These are phyloP conservation scores for Drosophila melanica DNA, from an alignment of 1,140 invertebrate species.

Conservation along the genomic window DNA sequence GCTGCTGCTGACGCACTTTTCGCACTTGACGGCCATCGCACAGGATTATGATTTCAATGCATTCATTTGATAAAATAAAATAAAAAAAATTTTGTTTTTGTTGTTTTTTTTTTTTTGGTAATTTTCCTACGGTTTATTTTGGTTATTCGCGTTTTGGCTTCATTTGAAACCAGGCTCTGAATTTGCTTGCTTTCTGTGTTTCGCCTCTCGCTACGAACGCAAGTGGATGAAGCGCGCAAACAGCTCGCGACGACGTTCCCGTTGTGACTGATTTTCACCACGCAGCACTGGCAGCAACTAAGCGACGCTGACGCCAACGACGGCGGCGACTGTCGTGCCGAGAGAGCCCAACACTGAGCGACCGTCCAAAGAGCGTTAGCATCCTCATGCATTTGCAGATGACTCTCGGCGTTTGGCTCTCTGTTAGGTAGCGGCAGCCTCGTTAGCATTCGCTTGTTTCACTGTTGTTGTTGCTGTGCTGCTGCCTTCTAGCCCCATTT, in stretches of 20 bases:
- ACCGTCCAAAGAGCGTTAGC: not conserved
- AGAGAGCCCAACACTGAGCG: constrained; percentile 3
- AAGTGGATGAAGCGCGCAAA: constrained; percentile 71
- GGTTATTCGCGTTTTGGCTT: constrained; percentile 21
- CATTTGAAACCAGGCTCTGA: constrained; percentile 15
- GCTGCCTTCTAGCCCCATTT: constrained; percentile 5
- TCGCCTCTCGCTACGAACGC: constrained; percentile 61
- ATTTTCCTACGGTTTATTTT: constrained; percentile 46
- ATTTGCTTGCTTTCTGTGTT: constrained; percentile 35
- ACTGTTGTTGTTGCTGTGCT: constrained; percentile 12
- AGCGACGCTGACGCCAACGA: constrained; percentile 26
- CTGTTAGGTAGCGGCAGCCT: constrained; percentile 44
- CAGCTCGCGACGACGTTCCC: constrained; percentile 84
- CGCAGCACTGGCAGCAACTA: constrained; percentile 45
- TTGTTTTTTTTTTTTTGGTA: constrained; percentile 39
- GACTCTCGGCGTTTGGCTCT: constrained; percentile 8
- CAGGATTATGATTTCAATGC: constrained; percentile 11
- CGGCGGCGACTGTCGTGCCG: constrained; percentile 2
- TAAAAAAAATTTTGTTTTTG: constrained; percentile 3
- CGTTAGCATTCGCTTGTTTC: constrained; percentile 42
- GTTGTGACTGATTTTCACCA: constrained; percentile 84
- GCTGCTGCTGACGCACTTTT: constrained; percentile 71
- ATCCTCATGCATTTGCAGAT: constrained; percentile 4
- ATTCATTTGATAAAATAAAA: constrained; percentile 8
- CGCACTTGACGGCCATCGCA: constrained; percentile 13